Conservation (phyloP, 2,888 invertebrate genomes). For the Chirona hameri region DNA sequence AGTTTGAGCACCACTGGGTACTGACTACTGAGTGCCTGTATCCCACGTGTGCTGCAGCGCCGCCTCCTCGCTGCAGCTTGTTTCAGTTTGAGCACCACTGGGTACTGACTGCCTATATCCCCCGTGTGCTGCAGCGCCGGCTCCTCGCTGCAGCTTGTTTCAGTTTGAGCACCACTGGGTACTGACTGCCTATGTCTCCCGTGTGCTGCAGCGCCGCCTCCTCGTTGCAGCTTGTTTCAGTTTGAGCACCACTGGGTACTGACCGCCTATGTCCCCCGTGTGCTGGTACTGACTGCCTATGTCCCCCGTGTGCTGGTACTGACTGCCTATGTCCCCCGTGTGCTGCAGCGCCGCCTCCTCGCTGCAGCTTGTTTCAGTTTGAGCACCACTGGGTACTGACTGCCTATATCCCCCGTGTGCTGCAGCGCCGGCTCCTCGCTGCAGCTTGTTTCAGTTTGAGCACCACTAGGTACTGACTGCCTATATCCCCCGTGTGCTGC, state of each 20-base stretch:
- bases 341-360: too few species aligned
- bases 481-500: too few species aligned
- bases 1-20: too few species aligned
- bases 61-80: constrained; percentile 57
- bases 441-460: constrained; percentile 82
- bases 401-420: background rate
- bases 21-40: background rate
- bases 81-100: constrained; percentile 81
- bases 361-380: too few species aligned
- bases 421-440: constrained; percentile 33
- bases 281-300: too few species aligned
- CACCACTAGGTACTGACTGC: constrained; percentile 54
- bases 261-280: too few species aligned
- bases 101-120: too few species aligned
- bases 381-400: background rate
- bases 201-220: constrained; percentile 24
- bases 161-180: too few species aligned
- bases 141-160: too few species aligned
- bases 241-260: constrained; percentile 66
- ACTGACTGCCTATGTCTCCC: background rate
- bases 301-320: too few species aligned
- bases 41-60: background rate
- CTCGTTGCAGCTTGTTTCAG: constrained; percentile 70
- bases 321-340: too few species aligned
- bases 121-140: too few species aligned